phyloP scores from a whole-genome alignment of 2,888 invertebrate species.

The Lampropteryx suffumata region DNA sequence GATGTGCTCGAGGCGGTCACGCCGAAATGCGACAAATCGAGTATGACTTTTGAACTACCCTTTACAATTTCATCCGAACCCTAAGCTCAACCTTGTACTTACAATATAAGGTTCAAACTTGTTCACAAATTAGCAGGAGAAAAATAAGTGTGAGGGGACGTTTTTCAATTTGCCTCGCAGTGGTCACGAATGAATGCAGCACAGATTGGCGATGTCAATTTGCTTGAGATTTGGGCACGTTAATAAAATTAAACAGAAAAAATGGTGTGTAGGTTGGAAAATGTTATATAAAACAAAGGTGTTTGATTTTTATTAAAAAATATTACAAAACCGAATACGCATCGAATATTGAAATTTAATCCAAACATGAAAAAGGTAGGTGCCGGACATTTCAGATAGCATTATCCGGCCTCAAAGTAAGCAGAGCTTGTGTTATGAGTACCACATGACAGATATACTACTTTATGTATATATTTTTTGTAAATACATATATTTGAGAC shows the following conservation, averaged over 20 bases:
- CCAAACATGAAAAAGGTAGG: too few species aligned
- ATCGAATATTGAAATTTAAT: too few species aligned
- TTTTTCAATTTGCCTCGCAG: constrained; percentile 48
- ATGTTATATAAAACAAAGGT: too few species aligned
- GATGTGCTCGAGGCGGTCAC: constrained; percentile 53
- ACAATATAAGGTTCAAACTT: constrained; percentile 31
- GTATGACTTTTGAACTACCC: constrained; percentile 37
- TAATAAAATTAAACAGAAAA: constrained; percentile 26
- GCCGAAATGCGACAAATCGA: constrained; percentile 56
- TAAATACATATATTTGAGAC: too few species aligned
- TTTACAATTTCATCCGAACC: constrained; percentile 29
- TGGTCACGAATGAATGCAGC: constrained; percentile 51
- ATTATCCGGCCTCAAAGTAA: too few species aligned
- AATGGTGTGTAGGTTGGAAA: too few species aligned
- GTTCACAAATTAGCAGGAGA: constrained; percentile 22
- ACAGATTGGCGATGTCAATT: constrained; percentile 49
- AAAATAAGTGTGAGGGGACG: constrained; percentile 31
- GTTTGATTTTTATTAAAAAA: too few species aligned
- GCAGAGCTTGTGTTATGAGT: too few species aligned
- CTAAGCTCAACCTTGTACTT: constrained; percentile 11
- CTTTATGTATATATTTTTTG: too few species aligned
- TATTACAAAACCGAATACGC: too few species aligned
- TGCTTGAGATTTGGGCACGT: constrained; percentile 33
- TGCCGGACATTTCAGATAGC: too few species aligned
- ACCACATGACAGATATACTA: too few species aligned